Conservation (phyloP, 1,140 invertebrate species). For the Penaeus japonicus region DNA sequence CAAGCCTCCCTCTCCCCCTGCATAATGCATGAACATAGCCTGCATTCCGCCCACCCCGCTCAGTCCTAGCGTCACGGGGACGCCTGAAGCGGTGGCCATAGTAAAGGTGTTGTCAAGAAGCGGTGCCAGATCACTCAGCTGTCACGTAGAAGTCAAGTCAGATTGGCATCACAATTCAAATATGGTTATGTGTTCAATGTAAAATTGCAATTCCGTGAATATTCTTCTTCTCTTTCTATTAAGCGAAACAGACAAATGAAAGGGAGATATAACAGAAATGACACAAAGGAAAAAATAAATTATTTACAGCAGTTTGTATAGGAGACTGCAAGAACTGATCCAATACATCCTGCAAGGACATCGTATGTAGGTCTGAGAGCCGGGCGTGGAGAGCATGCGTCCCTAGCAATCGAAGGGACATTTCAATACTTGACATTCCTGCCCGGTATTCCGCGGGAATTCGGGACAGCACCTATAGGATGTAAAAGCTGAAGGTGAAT, state of each 20-base stretch:
- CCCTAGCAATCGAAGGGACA: conserved; percentile 31
- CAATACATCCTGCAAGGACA: neutral
- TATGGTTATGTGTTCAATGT: neutral
- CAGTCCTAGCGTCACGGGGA: conserved; percentile 27
- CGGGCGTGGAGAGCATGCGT: conserved; percentile 21
- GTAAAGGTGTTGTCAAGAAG: conserved; percentile 45
- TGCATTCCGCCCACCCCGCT: conserved; percentile 11
- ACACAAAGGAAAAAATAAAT: too few species aligned
- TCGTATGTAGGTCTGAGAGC: conserved; percentile 13
- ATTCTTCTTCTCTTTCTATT: too few species aligned
- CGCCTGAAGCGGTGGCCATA: conserved; percentile 40
- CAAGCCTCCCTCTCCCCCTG: neutral
- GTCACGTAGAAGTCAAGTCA: neutral
- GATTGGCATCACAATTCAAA: neutral
- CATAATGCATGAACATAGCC: neutral
- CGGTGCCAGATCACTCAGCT: conserved; percentile 34
- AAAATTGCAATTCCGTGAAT: too few species aligned
- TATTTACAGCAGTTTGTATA: conserved; percentile 21
- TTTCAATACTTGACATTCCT: conserved; percentile 2
- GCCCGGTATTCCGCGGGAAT: conserved; percentile 47
- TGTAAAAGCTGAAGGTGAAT: neutral
- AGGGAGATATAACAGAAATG: too few species aligned
- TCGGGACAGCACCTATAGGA: conserved; percentile 44
- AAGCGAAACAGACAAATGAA: too few species aligned
- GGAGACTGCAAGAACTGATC: neutral